Conservation (phyloP, 2,113 vertebrate genomes). For the Poicephalus gulielmi region DNA sequence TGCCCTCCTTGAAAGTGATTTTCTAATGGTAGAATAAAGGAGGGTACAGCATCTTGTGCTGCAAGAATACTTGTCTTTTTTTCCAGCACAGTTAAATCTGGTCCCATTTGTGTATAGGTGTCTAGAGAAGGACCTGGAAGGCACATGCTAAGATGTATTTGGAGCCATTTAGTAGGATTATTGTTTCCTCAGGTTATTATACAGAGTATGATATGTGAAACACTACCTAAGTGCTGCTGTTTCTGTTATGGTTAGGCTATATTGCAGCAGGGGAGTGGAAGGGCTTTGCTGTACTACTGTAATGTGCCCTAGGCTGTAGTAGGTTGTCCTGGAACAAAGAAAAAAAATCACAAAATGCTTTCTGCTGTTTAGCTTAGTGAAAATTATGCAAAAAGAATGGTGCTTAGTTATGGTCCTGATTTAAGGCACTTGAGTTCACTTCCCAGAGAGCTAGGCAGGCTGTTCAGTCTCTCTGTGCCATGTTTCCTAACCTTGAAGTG, state of each 20-base stretch:
- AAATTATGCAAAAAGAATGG: background rate
- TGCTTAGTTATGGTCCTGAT: background rate
- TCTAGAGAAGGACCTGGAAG: background rate
- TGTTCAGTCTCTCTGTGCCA: background rate
- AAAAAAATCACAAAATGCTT: background rate
- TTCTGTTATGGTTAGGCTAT: background rate
- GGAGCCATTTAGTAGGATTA: background rate
- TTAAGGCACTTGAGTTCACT: background rate
- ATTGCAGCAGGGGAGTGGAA: background rate
- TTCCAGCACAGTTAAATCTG: background rate
- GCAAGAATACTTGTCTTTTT: background rate
- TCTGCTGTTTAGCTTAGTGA: background rate
- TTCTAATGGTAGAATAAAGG: background rate
- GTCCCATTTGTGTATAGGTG: background rate
- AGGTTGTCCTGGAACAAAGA: background rate
- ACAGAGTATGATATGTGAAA: background rate
- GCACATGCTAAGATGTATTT: background rate
- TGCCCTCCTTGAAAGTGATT: background rate
- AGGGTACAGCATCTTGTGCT: background rate
- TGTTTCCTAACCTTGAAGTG: background rate
- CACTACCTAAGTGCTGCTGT: background rate
- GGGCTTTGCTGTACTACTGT: background rate
- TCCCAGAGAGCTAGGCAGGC: background rate
- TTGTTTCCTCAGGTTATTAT: background rate
- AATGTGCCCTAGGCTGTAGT: background rate